Evolutionary conservation across 2,113 vertebrate genomes (phyloP).

Genomic region (Ceuthmochares aereus): DNA sequence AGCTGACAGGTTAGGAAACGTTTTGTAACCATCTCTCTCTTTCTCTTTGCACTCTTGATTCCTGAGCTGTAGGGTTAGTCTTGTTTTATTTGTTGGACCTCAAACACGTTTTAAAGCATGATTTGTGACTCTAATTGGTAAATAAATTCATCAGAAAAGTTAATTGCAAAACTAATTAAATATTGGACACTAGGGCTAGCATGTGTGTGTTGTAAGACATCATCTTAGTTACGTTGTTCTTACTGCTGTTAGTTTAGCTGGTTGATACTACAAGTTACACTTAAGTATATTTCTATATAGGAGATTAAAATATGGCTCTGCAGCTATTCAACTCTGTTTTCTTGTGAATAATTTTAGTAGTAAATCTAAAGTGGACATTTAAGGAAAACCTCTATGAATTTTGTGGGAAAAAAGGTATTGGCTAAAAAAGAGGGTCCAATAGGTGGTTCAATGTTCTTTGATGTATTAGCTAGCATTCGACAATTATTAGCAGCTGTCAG

Average conservation of each 20-base stretch:
- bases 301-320: background rate
- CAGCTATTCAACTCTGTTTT: background rate
- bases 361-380: background rate
- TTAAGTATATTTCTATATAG: background rate
- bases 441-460: background rate
- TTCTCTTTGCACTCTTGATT: no score
- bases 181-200: background rate
- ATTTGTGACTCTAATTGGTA: background rate
- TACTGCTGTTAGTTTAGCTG: background rate
- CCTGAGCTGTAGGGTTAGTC: no score
- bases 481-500: background rate
- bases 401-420: background rate
- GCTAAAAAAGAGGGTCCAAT: background rate
- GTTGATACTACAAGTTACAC: background rate
- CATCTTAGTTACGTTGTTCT: background rate
- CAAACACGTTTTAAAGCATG: background rate
- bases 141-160: background rate
- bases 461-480: background rate
- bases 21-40: no score
- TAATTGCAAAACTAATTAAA: background rate
- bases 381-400: background rate
- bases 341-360: background rate
- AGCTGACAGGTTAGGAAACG: no score
- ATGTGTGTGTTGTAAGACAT: background rate
- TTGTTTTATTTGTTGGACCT: no score